A percentile compares a stretch with the other conserved stretches of the same genome.
Conservation (phyloP, 2,888 invertebrate species). For the Pherbina coryleti region DNA sequence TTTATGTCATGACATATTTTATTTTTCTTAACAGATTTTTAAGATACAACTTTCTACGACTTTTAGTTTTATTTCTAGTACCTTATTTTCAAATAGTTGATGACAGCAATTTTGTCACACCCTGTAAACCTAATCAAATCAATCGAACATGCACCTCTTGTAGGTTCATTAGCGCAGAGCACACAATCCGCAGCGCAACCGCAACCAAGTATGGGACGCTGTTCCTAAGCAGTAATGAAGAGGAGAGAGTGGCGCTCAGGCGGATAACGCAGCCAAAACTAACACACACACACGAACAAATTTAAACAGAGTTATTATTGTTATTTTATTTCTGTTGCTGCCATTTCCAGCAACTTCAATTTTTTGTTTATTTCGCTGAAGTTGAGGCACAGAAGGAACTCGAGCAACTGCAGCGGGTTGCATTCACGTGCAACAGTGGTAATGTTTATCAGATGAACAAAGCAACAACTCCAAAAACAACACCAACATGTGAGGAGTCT, state of each 20-base stretch:
- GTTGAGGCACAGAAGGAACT: slow-evolving; percentile 13
- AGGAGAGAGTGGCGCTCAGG: not conserved
- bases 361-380: slow-evolving; percentile 19
- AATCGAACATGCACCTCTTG: slow-evolving; percentile 49
- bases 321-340: not conserved
- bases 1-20: no score
- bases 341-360: not conserved
- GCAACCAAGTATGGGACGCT: slow-evolving; percentile 22
- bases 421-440: slow-evolving; percentile 48
- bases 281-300: not conserved
- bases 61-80: no score
- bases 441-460: slow-evolving; percentile 30
- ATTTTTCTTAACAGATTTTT: no score
- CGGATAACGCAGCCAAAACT: not conserved
- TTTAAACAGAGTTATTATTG: not conserved
- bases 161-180: slow-evolving; percentile 64
- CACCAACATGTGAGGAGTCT: not conserved
- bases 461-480: slow-evolving; percentile 20
- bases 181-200: slow-evolving; percentile 57
- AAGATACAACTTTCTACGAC: no score
- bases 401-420: not conserved
- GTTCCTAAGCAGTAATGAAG: slow-evolving; percentile 1
- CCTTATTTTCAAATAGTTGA: no score
- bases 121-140: slow-evolving; percentile 20
- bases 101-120: not conserved